Conservation (phyloP, 2,888 invertebrate genomes). For the Trypoxylon attenuatum region DNA sequence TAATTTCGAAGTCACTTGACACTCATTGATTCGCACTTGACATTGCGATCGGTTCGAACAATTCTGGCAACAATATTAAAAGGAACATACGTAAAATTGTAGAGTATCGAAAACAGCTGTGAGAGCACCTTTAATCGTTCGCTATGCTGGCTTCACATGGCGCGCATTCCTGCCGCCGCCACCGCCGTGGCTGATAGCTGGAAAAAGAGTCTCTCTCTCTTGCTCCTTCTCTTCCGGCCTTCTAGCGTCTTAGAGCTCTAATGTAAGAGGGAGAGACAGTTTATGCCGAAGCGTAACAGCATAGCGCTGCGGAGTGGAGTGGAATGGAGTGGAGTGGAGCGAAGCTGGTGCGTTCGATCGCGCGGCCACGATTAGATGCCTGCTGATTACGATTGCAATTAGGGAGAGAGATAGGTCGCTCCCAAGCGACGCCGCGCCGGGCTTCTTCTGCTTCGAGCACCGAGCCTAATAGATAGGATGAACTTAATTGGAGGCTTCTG, state of each 20-base stretch:
- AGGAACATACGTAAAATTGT: no score
- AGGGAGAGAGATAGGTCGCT: neutral
- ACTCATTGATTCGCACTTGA: no score
- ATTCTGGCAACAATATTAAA: no score
- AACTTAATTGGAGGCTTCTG: neutral
- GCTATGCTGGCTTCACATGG: slow-evolving; percentile 30
- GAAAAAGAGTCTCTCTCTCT: slow-evolving; percentile 11
- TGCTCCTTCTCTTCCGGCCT: no score
- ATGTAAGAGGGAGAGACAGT: no score
- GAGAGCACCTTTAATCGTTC: slow-evolving; percentile 34
- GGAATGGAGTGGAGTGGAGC: no score
- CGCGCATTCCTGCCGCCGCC: slow-evolving; percentile 28
- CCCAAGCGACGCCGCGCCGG: neutral
- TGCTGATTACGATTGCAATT: slow-evolving; percentile 7
- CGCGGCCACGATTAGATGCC: slow-evolving; percentile 4
- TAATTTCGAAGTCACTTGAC: no score
- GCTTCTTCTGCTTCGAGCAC: neutral
- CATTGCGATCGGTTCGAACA: no score
- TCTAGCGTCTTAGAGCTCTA: no score
- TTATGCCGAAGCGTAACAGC: no score
- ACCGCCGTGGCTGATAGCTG: slow-evolving; percentile 7
- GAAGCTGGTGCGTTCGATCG: neutral
- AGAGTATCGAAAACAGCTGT: slow-evolving; percentile 17
- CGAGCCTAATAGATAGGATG: neutral
- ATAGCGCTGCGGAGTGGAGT: neutral